A percentile compares a stretch with the other conserved stretches of the same genome.
Conservation (phyloP, 2,888 invertebrate genomes). For the Cheilosia scutellata region DNA sequence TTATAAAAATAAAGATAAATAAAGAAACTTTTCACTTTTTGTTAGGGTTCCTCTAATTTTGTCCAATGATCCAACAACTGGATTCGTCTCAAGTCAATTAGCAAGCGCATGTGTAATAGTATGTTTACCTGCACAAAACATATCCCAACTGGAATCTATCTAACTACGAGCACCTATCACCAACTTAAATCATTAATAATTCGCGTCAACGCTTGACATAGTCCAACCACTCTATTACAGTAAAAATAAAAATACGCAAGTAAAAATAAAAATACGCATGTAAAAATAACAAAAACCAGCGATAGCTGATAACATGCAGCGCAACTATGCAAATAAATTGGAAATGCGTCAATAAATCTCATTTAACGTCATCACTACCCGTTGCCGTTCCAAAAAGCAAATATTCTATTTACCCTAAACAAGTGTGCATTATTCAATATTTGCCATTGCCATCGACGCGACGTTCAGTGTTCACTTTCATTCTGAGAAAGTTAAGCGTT, state of each 20-base stretch:
- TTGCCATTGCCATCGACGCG: constrained; percentile 14
- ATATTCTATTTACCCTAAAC: constrained; percentile 34
- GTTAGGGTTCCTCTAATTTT: no score
- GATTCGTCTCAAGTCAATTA: no score
- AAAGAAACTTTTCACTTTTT: no score
- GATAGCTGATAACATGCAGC: constrained; percentile 27
- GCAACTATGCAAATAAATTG: constrained; percentile 33
- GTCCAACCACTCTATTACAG: not conserved
- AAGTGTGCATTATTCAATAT: constrained; percentile 64
- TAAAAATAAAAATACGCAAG: no score
- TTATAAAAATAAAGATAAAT: no score
- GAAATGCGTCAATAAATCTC: constrained; percentile 54
- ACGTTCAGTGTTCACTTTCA: constrained; percentile 53
- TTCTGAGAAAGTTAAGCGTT: constrained; percentile 45
- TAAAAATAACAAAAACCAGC: constrained; percentile 6
- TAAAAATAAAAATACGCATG: not conserved
- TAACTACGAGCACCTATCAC: no score
- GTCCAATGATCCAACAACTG: no score
- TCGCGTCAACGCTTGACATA: not conserved
- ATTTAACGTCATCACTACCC: constrained; percentile 42
- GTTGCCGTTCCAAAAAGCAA: constrained; percentile 14
- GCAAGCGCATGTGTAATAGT: no score
- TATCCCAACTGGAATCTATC: no score
- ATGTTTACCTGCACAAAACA: no score
- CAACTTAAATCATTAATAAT: not conserved